Conservation (phyloP, 2,888 invertebrate species). For the Sinohyriopsis cumingii region DNA sequence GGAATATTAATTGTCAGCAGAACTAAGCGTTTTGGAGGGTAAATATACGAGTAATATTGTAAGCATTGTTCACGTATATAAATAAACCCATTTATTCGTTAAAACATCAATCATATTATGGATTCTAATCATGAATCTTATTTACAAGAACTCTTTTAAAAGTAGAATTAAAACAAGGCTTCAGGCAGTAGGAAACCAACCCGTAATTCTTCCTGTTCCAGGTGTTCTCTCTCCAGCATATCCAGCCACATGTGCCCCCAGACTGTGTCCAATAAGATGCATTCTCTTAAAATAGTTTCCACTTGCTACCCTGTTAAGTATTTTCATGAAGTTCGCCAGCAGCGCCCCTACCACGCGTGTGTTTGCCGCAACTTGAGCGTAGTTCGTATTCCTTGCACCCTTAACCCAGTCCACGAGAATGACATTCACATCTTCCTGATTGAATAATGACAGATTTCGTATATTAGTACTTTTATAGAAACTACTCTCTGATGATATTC, state of each 20-base stretch:
- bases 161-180: not conserved
- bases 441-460: too few species aligned
- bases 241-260: conserved; percentile 90
- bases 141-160: too few species aligned
- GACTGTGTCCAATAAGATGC: conserved; percentile 89
- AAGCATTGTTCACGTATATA: too few species aligned
- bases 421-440: conserved; percentile 40
- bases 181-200: conserved; percentile 19
- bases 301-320: conserved; percentile 30
- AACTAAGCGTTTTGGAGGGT: too few species aligned
- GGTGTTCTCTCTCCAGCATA: conserved; percentile 81
- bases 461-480: too few species aligned
- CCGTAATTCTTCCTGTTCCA: conserved; percentile 63
- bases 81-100: too few species aligned
- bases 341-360: conserved; percentile 66
- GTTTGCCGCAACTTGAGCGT: conserved; percentile 66
- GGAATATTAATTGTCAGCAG: too few species aligned
- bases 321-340: conserved; percentile 51
- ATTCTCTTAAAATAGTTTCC: conserved; percentile 70
- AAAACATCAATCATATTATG: too few species aligned
- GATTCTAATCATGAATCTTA: too few species aligned
- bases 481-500: too few species aligned
- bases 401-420: conserved; percentile 45
- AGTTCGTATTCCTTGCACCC: conserved; percentile 49
- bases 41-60: too few species aligned